Percentiles rank a stretch among this genome's conserved stretches.
phyloP scores from a whole-genome alignment of 35 echinoderm and acorn worm genomes.

The Ptychodera flava region DNA sequence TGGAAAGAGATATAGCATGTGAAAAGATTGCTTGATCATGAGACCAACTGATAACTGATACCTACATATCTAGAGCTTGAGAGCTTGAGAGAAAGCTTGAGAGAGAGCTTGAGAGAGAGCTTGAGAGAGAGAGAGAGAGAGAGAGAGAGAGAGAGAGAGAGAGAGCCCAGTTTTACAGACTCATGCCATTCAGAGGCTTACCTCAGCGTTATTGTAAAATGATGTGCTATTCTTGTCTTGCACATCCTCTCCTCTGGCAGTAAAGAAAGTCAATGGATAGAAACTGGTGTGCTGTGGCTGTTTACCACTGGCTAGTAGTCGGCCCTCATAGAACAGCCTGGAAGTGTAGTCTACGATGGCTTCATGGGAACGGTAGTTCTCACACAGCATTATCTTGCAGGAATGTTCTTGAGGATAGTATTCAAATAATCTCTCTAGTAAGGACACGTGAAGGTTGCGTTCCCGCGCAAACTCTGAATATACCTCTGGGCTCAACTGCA shows the following conservation, averaged over 20 bases:
- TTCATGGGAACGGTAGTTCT: constrained; percentile 95
- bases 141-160: no score
- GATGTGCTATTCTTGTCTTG: constrained; percentile 98
- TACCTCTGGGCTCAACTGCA: constrained; percentile 86
- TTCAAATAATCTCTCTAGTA: constrained; percentile 87
- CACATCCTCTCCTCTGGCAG: constrained; percentile 89
- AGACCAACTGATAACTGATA: no score
- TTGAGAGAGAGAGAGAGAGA: no score
- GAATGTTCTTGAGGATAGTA: constrained; percentile 74
- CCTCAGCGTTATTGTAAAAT: constrained; percentile 97
- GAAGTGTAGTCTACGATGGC: constrained; percentile 95
- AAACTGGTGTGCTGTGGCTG: constrained; percentile 60
- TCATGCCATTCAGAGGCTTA: constrained; percentile 19
- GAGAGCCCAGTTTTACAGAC: no score
- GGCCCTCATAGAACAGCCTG: constrained; percentile 82
- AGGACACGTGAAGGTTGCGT: constrained; percentile 81
- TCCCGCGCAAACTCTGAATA: constrained; percentile 84
- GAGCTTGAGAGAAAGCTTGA: no score
- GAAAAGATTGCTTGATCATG: no score
- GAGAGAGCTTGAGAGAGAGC: no score
- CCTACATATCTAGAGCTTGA: no score
- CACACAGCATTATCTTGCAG: constrained; percentile 97
- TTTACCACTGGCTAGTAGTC: constrained; percentile 68
- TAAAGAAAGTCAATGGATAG: constrained; percentile 91
- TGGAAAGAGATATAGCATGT: no score